Base-by-base conservation (phyloP, 2,113 vertebrate species). In the Equus quagga region DNA sequence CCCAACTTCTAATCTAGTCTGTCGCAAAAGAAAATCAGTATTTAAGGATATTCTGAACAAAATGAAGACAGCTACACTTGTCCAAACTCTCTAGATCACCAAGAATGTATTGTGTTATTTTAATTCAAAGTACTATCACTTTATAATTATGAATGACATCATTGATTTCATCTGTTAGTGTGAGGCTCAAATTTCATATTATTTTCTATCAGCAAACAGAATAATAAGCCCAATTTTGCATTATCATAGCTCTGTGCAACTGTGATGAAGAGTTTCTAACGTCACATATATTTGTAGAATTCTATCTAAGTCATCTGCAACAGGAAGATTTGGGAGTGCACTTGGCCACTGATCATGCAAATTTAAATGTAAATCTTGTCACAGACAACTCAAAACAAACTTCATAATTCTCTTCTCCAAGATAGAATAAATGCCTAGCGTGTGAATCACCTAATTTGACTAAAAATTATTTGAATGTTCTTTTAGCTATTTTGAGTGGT, bases 401-500 rank as follows among this genome's bases (percentile, higher is more conserved):
- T 82, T 89, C 31, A 31, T 73, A 46, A 80, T 86, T 51, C 5
- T 92, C 1, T 75, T 49, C 24, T 85, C 14, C 36, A 80, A 70
- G 81, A 51, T 62, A 81, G 14, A 58, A 82, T 79, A 64, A 96
- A 94, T 76, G n/a, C 15, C 19, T 65, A 62, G 21, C 36, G 23
- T 75, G 33, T 92, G 64, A 92, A 87, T 94, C 62, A 95, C 49
- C 49, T 83, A 80, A 54, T 88, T 64, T 90, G 64, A 23, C 69
- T 54, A 83, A 90, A 96, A 89, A 19, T 60, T 24, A 89, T 79
- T 75, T 64, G 84, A 97, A 84, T 93, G 26, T 65, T 64, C 31
- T 60, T 80, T 92, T 72, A 41, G 60, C 31, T 91, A 12, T 91
- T 88, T 54, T 87, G 64, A 82, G 33, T 56, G 58, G 28, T 72